A percentile compares a stretch with the other conserved stretches of the same genome.
phyloP scores from a whole-genome alignment of 1,140 invertebrate species.

The Melipona quadrifasciata region DNA sequence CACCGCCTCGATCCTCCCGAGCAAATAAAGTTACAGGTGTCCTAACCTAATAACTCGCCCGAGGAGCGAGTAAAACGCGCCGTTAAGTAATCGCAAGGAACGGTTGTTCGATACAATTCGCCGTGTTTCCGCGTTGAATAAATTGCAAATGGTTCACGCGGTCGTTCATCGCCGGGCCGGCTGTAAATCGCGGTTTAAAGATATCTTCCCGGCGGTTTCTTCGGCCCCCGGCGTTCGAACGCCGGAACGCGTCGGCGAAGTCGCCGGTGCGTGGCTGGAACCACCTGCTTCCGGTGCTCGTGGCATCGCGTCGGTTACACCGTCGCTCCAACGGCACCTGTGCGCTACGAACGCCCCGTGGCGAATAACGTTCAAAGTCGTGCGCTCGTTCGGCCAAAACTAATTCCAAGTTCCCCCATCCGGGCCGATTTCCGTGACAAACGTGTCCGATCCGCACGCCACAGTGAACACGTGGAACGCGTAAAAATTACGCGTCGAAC shows the following conservation, averaged over 20 bases:
- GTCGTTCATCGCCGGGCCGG: slow-evolving; percentile 5
- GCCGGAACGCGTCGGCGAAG: slow-evolving; percentile 63
- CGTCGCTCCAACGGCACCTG: slow-evolving; percentile 48
- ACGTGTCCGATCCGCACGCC: slow-evolving; percentile 22
- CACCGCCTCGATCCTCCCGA: neutral
- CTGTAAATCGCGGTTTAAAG: slow-evolving; percentile 26
- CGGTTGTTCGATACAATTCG: slow-evolving; percentile 28
- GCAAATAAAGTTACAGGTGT: neutral
- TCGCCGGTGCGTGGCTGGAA: slow-evolving; percentile 78
- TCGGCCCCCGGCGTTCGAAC: slow-evolving; percentile 54
- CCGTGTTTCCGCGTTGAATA: slow-evolving; percentile 34
- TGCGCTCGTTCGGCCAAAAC: neutral
- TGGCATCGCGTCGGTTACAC: slow-evolving; percentile 58
- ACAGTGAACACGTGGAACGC: slow-evolving; percentile 20
- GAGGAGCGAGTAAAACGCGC: neutral
- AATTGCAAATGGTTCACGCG: slow-evolving; percentile 34
- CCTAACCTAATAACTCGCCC: neutral
- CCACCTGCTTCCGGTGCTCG: slow-evolving; percentile 77
- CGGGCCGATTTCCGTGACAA: slow-evolving; percentile 5
- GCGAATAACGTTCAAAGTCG: neutral
- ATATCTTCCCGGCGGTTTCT: slow-evolving; percentile 40
- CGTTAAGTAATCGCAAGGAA: slow-evolving; percentile 29
- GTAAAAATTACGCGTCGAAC: neutral
- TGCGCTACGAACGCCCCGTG: slow-evolving; percentile 30
- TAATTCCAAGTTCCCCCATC: neutral